Conservation (phyloP, 2,113 vertebrate species). For the Anseranas semipalmata region DNA sequence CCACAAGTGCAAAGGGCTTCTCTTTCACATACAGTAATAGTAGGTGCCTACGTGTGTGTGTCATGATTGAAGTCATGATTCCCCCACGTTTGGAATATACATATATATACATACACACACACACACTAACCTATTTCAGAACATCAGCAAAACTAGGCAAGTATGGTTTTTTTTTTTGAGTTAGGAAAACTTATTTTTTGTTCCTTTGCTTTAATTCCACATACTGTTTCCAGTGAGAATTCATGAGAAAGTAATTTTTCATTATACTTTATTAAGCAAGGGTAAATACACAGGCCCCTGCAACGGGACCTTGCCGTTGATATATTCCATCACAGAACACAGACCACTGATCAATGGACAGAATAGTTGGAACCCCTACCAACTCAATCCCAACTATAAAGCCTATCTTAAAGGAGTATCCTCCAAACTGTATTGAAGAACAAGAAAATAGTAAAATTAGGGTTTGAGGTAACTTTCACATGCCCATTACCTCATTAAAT, state of each 20-base stretch:
- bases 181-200: too few relatives aligned
- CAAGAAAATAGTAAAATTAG: neutral
- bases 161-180: neutral
- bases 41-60: neutral
- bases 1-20: neutral
- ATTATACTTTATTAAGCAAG: neutral
- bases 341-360: neutral
- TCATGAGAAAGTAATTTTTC: accelerated
- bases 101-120: too few relatives aligned
- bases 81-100: too few relatives aligned
- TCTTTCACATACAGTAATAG: neutral
- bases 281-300: accelerated
- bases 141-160: neutral
- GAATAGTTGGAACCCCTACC: neutral
- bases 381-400: neutral
- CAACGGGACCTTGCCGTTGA: accelerated
- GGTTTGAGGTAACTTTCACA: neutral
- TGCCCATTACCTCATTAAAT: neutral
- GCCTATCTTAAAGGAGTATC: neutral
- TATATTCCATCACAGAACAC: accelerated
- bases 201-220: neutral
- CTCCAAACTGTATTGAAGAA: neutral
- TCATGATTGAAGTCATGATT: too few relatives aligned
- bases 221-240: accelerated
- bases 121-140: neutral